Conservation (phyloP, 92 coral and sea anemone species). For the Umimayanthus kanabou region DNA sequence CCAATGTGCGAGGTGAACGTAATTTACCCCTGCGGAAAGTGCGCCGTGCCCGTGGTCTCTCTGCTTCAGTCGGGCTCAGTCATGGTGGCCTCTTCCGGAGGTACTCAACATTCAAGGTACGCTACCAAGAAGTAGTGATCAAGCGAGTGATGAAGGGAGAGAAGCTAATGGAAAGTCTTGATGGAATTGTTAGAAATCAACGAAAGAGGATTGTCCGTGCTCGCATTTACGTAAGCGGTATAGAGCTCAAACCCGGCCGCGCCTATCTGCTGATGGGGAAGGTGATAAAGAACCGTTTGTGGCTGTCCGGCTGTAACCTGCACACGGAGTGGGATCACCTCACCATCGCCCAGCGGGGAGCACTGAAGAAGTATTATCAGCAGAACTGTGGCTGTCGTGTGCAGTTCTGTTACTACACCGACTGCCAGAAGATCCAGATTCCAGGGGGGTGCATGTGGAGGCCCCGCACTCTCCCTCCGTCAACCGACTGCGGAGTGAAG, state of each 20-base stretch:
- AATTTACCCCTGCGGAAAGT: neutral
- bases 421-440: constrained; percentile 39
- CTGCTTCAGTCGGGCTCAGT: constrained; percentile 23
- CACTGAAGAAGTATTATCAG: constrained; percentile 57
- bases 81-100: neutral
- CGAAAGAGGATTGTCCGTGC: constrained; percentile 34
- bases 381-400: constrained; percentile 70
- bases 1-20: neutral
- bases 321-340: constrained; percentile 63
- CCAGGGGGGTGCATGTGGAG: constrained; percentile 47
- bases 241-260: constrained; percentile 53
- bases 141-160: constrained; percentile 65
- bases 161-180: constrained; percentile 41
- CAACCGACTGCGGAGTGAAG: constrained; percentile 55
- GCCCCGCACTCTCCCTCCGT: constrained; percentile 41
- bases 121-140: constrained; percentile 58
- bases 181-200: constrained; percentile 37
- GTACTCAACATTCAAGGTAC: constrained; percentile 17
- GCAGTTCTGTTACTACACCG: constrained; percentile 50
- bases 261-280: constrained; percentile 76
- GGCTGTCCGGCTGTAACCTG: constrained; percentile 52
- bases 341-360: constrained; percentile 51
- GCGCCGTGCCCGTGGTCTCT: constrained; percentile 31
- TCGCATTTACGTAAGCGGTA: constrained; percentile 52
- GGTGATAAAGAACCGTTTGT: constrained; percentile 61